Evolutionary conservation across 2,888 invertebrate species (phyloP).

Genomic region (Chrysolina americana): DNA sequence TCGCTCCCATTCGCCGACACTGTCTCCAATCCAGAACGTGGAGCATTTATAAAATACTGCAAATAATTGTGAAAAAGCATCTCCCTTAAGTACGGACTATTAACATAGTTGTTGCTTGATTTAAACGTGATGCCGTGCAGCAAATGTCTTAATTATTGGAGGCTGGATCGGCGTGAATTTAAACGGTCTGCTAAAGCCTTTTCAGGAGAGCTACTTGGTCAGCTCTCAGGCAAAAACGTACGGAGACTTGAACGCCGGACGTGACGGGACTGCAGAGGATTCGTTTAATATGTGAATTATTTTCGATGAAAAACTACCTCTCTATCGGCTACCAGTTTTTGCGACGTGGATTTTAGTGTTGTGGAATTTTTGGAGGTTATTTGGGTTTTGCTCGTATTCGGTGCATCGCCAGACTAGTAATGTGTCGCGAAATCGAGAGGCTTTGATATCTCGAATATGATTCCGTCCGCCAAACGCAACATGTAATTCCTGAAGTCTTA

Average conservation of each 20-base stretch:
- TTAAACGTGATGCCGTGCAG: slow-evolving; percentile 69
- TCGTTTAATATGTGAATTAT: slow-evolving; percentile 67
- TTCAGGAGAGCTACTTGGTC: slow-evolving; percentile 67
- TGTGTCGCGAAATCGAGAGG: slow-evolving; percentile 40
- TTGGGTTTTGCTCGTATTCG: slow-evolving; percentile 50
- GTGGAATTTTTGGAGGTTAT: slow-evolving; percentile 64
- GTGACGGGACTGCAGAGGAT: slow-evolving; percentile 64
- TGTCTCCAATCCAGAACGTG: slow-evolving; percentile 27
- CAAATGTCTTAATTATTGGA: slow-evolving; percentile 70
- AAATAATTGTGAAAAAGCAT: slow-evolving; percentile 66
- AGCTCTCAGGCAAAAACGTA: slow-evolving; percentile 63
- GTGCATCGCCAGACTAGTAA: slow-evolving; percentile 52
- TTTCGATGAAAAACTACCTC: slow-evolving; percentile 65
- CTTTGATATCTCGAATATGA: slow-evolving; percentile 25
- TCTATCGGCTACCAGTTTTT: slow-evolving; percentile 65
- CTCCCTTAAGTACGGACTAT: slow-evolving; percentile 65
- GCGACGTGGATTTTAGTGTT: slow-evolving; percentile 63
- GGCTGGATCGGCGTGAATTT: slow-evolving; percentile 68
- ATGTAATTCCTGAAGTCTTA: not conserved
- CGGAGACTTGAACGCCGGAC: slow-evolving; percentile 64
- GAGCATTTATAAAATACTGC: slow-evolving; percentile 59
- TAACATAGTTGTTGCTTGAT: slow-evolving; percentile 70
- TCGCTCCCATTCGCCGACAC: slow-evolving; percentile 32
- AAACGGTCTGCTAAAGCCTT: slow-evolving; percentile 70
- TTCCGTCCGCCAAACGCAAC: not conserved